A percentile compares a stretch with the other conserved stretches of the same genome.
These are phyloP conservation scores for Dermatemys mawii DNA, from an alignment of 2,113 vertebrate species.

Conservation along the genomic window DNA sequence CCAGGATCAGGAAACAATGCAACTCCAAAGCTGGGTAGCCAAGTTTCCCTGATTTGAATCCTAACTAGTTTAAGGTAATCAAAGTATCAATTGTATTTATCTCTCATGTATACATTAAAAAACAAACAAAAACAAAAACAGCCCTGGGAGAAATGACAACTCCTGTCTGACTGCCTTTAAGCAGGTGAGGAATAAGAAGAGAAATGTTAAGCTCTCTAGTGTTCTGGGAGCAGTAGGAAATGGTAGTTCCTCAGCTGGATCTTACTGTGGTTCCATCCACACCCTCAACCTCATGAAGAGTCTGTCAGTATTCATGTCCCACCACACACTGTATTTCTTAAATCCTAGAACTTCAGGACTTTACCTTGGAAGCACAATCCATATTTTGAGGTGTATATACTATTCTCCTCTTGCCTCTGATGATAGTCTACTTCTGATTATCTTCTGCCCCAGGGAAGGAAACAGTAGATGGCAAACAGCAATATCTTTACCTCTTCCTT, in stretches of 20 bases:
- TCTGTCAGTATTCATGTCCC: background rate
- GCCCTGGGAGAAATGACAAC: fast-evolving
- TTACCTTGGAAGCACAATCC: background rate
- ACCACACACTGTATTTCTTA: background rate
- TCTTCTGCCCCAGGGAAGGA: background rate
- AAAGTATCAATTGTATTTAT: background rate
- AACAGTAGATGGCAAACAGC: background rate
- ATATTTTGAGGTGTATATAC: background rate
- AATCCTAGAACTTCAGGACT: background rate
- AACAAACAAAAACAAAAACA: too few relatives aligned
- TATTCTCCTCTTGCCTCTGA: background rate
- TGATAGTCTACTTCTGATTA: constrained; percentile 45
- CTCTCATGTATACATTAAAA: background rate
- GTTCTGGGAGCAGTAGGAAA: background rate
- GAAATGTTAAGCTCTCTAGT: background rate
- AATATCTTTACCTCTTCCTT: background rate
- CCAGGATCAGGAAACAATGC: background rate
- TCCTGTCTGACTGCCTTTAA: fast-evolving
- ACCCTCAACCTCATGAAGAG: background rate
- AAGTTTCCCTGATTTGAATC: fast-evolving
- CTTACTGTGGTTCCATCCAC: fast-evolving
- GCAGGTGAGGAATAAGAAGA: background rate
- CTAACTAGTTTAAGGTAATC: background rate
- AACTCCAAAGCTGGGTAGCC: background rate
- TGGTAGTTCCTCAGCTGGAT: background rate